Conservation (phyloP, 2,888 invertebrate species). For the Crocallis elinguaria region DNA sequence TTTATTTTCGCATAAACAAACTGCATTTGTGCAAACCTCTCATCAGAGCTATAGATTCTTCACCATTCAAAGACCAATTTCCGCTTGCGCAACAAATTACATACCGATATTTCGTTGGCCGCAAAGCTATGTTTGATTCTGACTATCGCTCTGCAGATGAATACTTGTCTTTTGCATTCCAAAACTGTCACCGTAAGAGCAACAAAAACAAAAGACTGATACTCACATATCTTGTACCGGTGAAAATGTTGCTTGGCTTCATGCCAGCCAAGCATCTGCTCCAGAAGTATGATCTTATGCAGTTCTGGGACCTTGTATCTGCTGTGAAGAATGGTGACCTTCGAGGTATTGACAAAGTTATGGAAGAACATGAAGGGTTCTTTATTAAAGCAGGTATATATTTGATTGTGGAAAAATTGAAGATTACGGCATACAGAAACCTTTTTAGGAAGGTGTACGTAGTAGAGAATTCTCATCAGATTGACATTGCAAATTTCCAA, state of each 20-base stretch:
- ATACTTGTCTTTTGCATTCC: slow-evolving; percentile 96
- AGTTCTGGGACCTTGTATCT: slow-evolving; percentile 95
- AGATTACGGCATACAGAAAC: slow-evolving; percentile 97
- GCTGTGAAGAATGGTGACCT: slow-evolving; percentile 97
- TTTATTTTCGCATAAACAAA: slow-evolving; percentile 96
- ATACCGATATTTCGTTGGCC: slow-evolving; percentile 98
- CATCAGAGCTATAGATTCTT: slow-evolving; percentile 97
- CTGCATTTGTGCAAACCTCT: slow-evolving; percentile 96
- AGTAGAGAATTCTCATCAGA: slow-evolving; percentile 92
- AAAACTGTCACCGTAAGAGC: slow-evolving; percentile 92
- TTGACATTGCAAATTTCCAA: slow-evolving; percentile 93
- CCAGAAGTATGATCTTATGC: slow-evolving; percentile 94
- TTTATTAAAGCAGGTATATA: slow-evolving; percentile 99
- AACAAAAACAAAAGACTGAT: slow-evolving; percentile 95
- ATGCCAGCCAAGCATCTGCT: slow-evolving; percentile 94
- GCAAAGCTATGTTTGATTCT: slow-evolving; percentile 99
- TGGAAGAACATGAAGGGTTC: slow-evolving; percentile 94
- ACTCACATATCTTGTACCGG: slow-evolving; percentile 97
- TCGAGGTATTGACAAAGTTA: slow-evolving; percentile 91
- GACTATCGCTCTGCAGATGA: slow-evolving; percentile 97
- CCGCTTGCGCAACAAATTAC: slow-evolving; percentile 97
- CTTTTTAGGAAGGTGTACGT: slow-evolving; percentile 96
- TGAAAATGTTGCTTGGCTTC: slow-evolving; percentile 98
- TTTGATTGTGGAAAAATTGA: slow-evolving; percentile 97
- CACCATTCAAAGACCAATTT: slow-evolving; percentile 94